Percentiles rank a stretch among this genome's conserved stretches.
phyloP scores from a whole-genome alignment of 2,797 vertebrate genomes.

The Adelosebastes latens region DNA sequence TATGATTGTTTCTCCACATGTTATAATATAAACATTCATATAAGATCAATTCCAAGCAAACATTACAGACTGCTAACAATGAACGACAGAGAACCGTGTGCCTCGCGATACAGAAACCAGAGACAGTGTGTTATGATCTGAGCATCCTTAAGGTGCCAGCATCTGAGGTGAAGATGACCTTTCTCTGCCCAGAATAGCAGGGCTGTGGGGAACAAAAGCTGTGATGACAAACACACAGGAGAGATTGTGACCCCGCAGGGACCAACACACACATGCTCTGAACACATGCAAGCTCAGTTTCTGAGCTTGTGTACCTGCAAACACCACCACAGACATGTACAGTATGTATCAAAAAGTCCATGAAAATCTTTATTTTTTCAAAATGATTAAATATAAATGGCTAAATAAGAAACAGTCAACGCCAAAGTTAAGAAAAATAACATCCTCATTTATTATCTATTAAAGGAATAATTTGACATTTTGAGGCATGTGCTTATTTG shows the following conservation, averaged over 20 bases:
- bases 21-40: background rate
- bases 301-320: background rate
- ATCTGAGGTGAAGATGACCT: slow-evolving; percentile 57
- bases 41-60: background rate
- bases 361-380: background rate
- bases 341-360: background rate
- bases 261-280: slow-evolving; percentile 9
- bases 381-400: background rate
- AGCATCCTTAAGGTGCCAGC: slow-evolving; percentile 50
- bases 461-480: background rate
- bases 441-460: background rate
- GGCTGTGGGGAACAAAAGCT: slow-evolving; percentile 58
- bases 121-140: slow-evolving; percentile 25
- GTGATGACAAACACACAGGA: slow-evolving; percentile 59
- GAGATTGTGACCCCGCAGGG: slow-evolving; percentile 49
- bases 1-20: background rate
- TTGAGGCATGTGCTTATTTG: background rate
- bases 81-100: background rate
- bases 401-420: background rate
- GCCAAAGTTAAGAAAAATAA: no score
- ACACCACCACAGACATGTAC: background rate
- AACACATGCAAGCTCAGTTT: slow-evolving; percentile 1
- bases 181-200: slow-evolving; percentile 66
- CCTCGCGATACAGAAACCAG: slow-evolving; percentile 1
- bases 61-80: background rate